These are phyloP conservation scores for Pollicipes pollicipes DNA, from an alignment of 1,140 invertebrate genomes.

Conservation along the genomic window DNA sequence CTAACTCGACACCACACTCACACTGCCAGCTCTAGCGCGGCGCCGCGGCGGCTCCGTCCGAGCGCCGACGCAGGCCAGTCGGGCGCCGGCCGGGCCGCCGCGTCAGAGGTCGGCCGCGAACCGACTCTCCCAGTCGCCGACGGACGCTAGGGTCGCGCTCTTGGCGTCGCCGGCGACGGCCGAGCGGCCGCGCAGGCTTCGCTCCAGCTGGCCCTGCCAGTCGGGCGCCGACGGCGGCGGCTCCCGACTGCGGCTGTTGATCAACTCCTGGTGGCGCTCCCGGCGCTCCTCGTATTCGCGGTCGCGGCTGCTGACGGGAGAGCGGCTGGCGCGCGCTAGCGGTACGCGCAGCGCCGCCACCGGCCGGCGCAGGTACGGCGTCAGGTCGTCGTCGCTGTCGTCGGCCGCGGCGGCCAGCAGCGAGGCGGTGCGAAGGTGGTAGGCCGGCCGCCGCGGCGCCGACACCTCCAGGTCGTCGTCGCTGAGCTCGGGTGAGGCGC, in stretches of 20 bases:
- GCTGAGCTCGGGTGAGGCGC: neutral
- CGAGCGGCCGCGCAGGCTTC: neutral
- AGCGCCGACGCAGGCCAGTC: no score
- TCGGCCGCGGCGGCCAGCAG: neutral
- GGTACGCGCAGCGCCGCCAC: no score
- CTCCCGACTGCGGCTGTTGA: neutral
- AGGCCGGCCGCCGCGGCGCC: no score
- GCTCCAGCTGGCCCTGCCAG: conserved; percentile 3
- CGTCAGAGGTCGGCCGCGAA: neutral
- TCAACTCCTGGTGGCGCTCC: neutral
- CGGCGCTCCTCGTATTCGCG: neutral
- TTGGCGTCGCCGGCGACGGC: neutral
- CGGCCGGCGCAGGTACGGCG: neutral
- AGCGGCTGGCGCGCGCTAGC: neutral
- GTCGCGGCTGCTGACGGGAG: neutral
- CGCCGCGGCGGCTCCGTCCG: no score
- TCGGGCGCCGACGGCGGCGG: neutral
- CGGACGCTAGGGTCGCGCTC: neutral
- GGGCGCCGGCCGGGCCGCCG: no score
- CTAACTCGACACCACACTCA: no score
- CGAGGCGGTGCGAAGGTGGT: neutral
- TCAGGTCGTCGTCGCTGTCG: neutral
- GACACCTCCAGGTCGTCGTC: neutral
- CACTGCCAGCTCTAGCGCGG: neutral
- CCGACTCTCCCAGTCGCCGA: neutral